Evolutionary conservation across 2,888 invertebrate genomes (phyloP).

Genomic region (Drosophila putrida): DNA sequence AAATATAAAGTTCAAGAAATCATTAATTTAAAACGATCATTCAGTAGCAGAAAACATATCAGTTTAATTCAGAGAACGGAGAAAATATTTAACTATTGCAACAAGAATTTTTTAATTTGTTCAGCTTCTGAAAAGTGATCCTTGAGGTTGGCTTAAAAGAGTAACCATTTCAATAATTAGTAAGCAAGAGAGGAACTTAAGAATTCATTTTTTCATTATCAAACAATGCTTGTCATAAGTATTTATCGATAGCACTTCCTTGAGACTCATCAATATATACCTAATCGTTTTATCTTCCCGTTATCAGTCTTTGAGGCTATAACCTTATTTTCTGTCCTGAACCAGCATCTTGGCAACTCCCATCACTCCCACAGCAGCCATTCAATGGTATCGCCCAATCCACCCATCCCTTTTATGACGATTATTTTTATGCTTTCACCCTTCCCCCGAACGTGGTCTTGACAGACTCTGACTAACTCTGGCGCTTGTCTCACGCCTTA

Average conservation of each 20-base stretch:
- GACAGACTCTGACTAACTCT: constrained; percentile 6
- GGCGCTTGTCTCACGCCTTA: constrained; percentile 25
- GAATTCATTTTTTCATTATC: neutral
- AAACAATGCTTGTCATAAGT: constrained; percentile 4
- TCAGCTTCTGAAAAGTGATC: no score
- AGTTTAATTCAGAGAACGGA: no score
- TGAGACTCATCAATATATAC: constrained; percentile 8
- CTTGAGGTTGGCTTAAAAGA: no score
- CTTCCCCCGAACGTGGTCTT: constrained; percentile 16
- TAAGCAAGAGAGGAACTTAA: neutral
- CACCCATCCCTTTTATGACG: constrained; percentile 68
- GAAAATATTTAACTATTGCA: no score
- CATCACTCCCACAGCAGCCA: constrained; percentile 30
- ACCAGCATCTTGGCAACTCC: constrained; percentile 7
- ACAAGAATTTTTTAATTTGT: no score
- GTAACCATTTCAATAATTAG: no score
- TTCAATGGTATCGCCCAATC: constrained; percentile 12
- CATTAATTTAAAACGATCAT: no score
- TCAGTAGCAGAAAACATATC: no score
- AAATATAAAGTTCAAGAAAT: neutral
- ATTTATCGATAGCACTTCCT: constrained; percentile 23
- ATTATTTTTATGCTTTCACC: constrained; percentile 69
- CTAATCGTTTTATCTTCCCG: constrained; percentile 48
- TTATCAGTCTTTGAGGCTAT: constrained; percentile 48
- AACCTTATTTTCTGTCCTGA: constrained; percentile 33